A percentile compares a stretch with the other conserved stretches of the same genome.
These are phyloP conservation scores for Cephus rjabovi DNA, from an alignment of 2,888 invertebrate species.

Conservation along the genomic window DNA sequence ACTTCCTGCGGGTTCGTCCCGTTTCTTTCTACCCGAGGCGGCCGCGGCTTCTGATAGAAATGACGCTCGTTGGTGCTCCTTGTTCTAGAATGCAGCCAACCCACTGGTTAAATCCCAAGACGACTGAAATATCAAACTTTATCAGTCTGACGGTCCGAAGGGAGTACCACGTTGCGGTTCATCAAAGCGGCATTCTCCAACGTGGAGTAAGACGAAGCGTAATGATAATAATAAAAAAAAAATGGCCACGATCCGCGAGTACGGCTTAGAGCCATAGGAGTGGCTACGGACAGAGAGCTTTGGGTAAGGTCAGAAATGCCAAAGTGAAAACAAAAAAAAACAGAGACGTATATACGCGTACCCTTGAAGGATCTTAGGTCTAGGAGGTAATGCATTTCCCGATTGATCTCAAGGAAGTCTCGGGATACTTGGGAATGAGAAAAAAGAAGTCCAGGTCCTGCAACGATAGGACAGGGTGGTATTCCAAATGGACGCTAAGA, in stretches of 20 bases:
- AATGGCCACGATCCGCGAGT: background rate
- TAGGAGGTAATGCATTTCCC: background rate
- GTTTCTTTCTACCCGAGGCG: background rate
- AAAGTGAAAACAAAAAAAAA: background rate
- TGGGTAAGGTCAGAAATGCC: background rate
- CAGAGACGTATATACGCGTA: background rate
- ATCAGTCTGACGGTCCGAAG: background rate
- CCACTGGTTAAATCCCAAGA: background rate
- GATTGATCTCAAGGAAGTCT: background rate
- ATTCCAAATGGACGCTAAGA: slow-evolving; percentile 17
- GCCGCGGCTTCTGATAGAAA: background rate
- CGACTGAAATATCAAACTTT: background rate
- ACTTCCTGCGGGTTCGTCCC: background rate
- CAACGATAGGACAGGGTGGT: background rate
- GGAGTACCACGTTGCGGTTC: background rate
- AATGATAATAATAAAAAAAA: background rate
- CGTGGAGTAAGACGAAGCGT: background rate
- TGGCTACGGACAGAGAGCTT: background rate
- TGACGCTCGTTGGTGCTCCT: background rate
- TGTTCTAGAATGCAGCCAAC: background rate
- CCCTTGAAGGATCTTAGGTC: background rate
- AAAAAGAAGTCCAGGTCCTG: slow-evolving; percentile 13
- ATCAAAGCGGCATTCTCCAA: background rate
- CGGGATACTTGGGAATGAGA: background rate
- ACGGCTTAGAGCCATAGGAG: too few relatives aligned